Percentiles rank a stretch among this genome's conserved stretches.
Conservation (phyloP, 2,113 vertebrate genomes). For the Plectropomus leopardus region DNA sequence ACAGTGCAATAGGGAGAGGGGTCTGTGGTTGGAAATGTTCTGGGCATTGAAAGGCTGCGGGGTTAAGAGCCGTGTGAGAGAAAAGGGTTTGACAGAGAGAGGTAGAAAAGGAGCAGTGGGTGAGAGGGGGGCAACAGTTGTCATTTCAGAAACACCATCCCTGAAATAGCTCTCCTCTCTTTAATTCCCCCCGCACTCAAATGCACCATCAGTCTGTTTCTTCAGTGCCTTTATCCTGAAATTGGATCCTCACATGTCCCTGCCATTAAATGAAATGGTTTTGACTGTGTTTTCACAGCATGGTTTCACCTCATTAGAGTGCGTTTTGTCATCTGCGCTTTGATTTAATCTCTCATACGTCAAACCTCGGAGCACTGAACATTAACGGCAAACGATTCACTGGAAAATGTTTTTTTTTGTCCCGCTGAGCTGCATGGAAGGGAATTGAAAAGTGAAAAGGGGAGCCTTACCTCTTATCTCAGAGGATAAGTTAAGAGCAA, state of each 20-base stretch:
- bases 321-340: constrained; percentile 18
- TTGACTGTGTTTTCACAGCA: constrained; percentile 31
- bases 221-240: constrained; percentile 39
- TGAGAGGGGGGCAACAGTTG: constrained; percentile 68
- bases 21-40: constrained; percentile 84
- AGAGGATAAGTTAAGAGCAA: constrained; percentile 55
- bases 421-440: neutral
- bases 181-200: constrained; percentile 37
- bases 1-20: constrained; percentile 66
- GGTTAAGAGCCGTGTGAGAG: constrained; percentile 71
- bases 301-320: constrained; percentile 12
- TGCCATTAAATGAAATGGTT: neutral
- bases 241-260: constrained; percentile 18
- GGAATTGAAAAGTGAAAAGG: constrained; percentile 2
- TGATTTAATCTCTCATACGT: neutral
- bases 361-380: neutral
- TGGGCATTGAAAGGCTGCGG: constrained; percentile 65
- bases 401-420: neutral
- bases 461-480: constrained; percentile 31
- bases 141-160: constrained; percentile 77
- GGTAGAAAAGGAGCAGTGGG: constrained; percentile 55
- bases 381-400: neutral
- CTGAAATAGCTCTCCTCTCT: constrained; percentile 78
- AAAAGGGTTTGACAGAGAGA: constrained; percentile 56
- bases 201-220: constrained; percentile 30